Base-by-base conservation (phyloP, 2,797 vertebrate species). In the Labeo calbasu region DNA sequence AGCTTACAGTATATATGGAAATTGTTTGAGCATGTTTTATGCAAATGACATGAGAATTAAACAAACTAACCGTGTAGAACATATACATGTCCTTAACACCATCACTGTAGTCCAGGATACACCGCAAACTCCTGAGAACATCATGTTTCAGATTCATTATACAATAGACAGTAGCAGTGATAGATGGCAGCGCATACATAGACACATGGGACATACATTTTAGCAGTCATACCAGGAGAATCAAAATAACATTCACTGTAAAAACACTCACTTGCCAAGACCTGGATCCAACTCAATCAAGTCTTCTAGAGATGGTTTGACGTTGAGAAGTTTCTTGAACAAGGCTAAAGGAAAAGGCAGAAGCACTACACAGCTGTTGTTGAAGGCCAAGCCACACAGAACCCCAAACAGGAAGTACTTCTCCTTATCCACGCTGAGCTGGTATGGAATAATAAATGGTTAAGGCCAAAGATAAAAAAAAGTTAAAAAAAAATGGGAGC, bases 371-470 rank as follows among this genome's bases (percentile, higher is more conserved):
- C 95, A 96, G 92, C 95, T 94, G 92, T 98, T 98, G 93, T 97
- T 97, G 90, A 99, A 96, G 85, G 97, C 97, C 93, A 99, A 92
- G 55, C 97, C 98, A 91, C 98, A 99, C 87, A 99, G 93, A 87
- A 98, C 89, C 81, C 98, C 98, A 91, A 99, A 97, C 91, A 98
- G 93, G 92, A 97, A 97, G 94, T 99, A 99, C 50, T 90, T 93
- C 89, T 96, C 96, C 91, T 94, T 94, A 87, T 96, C 94, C 91
- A 95, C 90, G 91, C 93, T 95, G 72, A 95, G 96, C 97, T 98
- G 90, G 89, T 93, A 87, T 86, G 85, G 84, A 90, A 85, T 87
- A 79, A 14, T 83, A 5, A 91, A 11, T 55, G 11, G 19, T 77
- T 76, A n/a, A 46, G 1, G 36, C 6, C 25, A 51, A 80, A 70